Base-by-base conservation (phyloP, 2,113 vertebrate genomes). In the Seriola quinqueradiata region DNA sequence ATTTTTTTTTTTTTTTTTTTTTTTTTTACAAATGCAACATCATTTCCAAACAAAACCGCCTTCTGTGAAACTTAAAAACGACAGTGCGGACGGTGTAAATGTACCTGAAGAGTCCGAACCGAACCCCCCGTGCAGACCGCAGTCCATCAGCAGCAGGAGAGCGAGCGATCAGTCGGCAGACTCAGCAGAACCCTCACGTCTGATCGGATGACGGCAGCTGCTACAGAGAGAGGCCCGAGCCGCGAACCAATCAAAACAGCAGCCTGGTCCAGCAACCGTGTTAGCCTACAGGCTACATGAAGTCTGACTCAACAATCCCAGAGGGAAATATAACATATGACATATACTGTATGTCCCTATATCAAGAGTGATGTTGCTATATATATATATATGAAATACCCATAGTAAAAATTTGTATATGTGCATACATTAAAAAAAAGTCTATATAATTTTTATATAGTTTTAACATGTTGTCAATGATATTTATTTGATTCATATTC, bases 201-300 rank as follows among this genome's bases (percentile, higher is more conserved):
- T 84, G 84, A 70, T 54, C 61, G 77, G 87, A 89, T 89, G 84
- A 90, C 87, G 85, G 85, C 90, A 87, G 90, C 81, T 79, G 79
- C 79, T 66, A 9, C 81, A 11, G 48, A 87, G 74, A n/a, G 71
- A 54, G 77, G 82, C 77, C 84, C 50, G 70, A 14, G n/a, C 28
- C 60, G 3, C 2, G 69, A 75, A 83, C 90, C 90, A 92, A 89
- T 90, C 87, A 87, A 11, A 87, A 11, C 86, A 40, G 1, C 81
- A 5, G 46, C 12, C 75, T 77, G 67, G 28, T 28, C 44, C 67
- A 64, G 66, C 70, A 21, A n/a, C 19, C 8, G 59, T 19, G 67
- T 68, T 72, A 77, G 64, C 70, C 79, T 58, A 5, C 76, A 38
- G 61, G 79, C 61, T 69, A 54, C 74, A 69, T 19, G 42, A 57